These are phyloP conservation scores for Bolinopsis microptera DNA, from an alignment of 37 sponge, comb jelly and placozoan genomes.

Conservation along the genomic window DNA sequence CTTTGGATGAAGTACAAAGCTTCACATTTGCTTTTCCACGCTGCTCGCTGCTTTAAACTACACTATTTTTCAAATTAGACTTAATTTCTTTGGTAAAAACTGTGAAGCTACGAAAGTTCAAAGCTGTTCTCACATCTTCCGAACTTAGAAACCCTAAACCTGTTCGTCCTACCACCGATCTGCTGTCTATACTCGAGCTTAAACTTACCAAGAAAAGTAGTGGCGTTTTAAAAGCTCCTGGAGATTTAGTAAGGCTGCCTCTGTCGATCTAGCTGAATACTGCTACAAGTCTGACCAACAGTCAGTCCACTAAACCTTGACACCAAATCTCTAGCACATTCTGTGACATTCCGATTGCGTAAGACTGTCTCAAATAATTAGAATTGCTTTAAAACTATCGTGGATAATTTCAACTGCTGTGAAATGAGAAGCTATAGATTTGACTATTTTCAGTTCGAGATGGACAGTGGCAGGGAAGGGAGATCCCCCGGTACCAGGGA, in stretches of 20 bases:
- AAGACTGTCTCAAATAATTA: too few relatives aligned
- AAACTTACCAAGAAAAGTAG: not conserved
- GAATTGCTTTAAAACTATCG: too few relatives aligned
- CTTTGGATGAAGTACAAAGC: not conserved
- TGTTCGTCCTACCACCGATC: not conserved
- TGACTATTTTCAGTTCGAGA: conserved; percentile 79
- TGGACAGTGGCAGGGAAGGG: conserved; percentile 97
- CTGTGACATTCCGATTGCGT: too few relatives aligned
- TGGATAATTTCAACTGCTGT: too few relatives aligned
- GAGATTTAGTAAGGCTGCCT: not conserved
- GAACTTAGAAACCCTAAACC: not conserved
- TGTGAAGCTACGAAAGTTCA: not conserved
- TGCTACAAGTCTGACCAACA: not conserved
- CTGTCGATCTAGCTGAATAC: too few relatives aligned
- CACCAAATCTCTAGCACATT: too few relatives aligned
- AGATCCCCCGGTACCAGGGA: conserved; percentile 81
- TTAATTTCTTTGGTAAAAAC: not conserved
- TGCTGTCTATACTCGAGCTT: not conserved
- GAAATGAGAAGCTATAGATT: too few relatives aligned
- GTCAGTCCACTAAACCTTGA: not conserved
- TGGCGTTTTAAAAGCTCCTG: not conserved
- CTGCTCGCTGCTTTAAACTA: not conserved
- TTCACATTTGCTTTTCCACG: not conserved
- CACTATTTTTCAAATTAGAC: not conserved
- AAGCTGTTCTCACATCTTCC: not conserved